These are phyloP conservation scores for Drosophila suzukii DNA, from an alignment of 1,140 invertebrate genomes.

Conservation along the genomic window DNA sequence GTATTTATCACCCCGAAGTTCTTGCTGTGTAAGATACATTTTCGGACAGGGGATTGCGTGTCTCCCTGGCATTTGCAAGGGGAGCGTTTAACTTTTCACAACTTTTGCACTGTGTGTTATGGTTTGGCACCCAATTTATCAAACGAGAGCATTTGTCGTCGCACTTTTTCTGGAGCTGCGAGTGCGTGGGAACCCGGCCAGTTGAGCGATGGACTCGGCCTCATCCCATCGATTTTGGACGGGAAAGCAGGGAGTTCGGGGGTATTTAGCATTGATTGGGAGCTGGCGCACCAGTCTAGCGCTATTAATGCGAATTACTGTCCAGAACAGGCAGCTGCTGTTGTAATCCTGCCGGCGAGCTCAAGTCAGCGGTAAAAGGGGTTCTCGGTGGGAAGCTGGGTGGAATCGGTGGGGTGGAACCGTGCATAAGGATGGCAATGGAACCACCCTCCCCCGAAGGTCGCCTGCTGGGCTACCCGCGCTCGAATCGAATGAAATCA, in stretches of 20 bases:
- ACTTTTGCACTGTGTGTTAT: conserved; percentile 58
- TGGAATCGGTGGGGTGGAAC: conserved; percentile 19
- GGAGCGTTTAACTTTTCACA: conserved; percentile 77
- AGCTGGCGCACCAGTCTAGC: conserved; percentile 64
- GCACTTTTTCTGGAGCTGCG: conserved; percentile 41
- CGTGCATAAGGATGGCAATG: background rate
- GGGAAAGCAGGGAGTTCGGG: background rate
- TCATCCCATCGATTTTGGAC: conserved; percentile 1
- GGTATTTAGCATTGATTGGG: conserved; percentile 41
- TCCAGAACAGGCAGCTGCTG: conserved; percentile 60
- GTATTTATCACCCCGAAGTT: conserved; percentile 31
- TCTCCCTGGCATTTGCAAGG: conserved; percentile 57
- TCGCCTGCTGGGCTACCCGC: conserved; percentile 57
- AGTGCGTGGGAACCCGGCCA: conserved; percentile 72
- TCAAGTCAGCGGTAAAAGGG: conserved; percentile 57
- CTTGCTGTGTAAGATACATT: conserved; percentile 29
- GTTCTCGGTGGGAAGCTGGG: conserved; percentile 13
- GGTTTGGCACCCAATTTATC: conserved; percentile 79
- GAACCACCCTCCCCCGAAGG: conserved; percentile 45
- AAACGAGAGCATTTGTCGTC: conserved; percentile 66
- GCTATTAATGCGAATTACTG: conserved; percentile 74
- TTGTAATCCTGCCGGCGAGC: conserved; percentile 66
- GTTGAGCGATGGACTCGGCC: conserved; percentile 35
- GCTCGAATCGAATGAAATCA: conserved; percentile 75
- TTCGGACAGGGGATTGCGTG: conserved; percentile 53